Percentiles rank a stretch among this genome's conserved stretches.
phyloP scores from a whole-genome alignment of 2,113 vertebrate genomes.

The Halcyon malimbica region DNA sequence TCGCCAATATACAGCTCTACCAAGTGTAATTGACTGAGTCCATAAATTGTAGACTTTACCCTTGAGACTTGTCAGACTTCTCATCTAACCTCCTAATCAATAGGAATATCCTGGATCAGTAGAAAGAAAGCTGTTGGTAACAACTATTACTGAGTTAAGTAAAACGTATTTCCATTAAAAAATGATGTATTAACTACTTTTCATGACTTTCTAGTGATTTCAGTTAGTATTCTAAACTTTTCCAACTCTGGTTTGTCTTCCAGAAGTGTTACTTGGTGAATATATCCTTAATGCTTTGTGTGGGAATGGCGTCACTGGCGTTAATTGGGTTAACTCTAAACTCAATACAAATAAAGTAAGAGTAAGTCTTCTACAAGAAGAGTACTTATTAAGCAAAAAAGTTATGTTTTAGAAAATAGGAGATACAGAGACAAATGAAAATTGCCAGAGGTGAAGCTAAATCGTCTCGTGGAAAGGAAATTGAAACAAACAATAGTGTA shows the following conservation, averaged over 20 bases:
- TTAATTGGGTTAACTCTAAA: neutral
- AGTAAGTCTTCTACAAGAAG: neutral
- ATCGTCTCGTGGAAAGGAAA: neutral
- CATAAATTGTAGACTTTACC: neutral
- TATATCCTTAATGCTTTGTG: neutral
- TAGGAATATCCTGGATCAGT: neutral
- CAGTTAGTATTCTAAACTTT: neutral
- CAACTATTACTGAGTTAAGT: neutral
- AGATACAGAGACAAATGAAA: neutral
- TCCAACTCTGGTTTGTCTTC: neutral
- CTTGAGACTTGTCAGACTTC: neutral
- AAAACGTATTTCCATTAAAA: neutral
- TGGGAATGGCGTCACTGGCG: neutral
- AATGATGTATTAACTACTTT: neutral
- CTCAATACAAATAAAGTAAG: neutral
- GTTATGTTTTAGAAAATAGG: neutral
- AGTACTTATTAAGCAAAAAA: neutral
- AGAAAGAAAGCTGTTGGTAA: neutral
- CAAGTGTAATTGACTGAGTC: neutral
- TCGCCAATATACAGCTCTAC: neutral
- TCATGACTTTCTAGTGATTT: neutral
- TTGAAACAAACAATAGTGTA: neutral
- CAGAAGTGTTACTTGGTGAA: neutral
- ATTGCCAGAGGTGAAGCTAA: neutral
- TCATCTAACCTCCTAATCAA: neutral